These are phyloP conservation scores for Hafferia zeledoni DNA, from an alignment of 2,797 vertebrate genomes.

Conservation along the genomic window DNA sequence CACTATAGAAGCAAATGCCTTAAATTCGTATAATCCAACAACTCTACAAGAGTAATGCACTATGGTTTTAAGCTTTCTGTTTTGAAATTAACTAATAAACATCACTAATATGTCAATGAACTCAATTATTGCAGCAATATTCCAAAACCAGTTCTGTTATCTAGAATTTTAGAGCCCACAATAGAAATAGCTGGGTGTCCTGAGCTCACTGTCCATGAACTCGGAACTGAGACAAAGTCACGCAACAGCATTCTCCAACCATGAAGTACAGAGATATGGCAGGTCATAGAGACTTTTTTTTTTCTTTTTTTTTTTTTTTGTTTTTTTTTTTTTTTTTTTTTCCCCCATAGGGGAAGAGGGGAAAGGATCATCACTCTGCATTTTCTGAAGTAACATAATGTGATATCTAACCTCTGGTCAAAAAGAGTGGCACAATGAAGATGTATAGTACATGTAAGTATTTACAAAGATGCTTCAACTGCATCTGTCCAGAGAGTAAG, in stretches of 20 bases:
- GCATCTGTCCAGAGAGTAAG: not conserved
- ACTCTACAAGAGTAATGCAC: not conserved
- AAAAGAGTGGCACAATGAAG: not conserved
- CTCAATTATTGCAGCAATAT: not conserved
- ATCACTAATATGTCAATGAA: not conserved
- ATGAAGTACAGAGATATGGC: not conserved
- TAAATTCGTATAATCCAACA: not conserved
- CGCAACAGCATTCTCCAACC: not conserved
- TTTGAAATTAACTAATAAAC: not conserved
- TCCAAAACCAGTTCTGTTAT: not conserved
- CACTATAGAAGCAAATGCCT: not conserved
- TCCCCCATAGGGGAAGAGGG: not conserved
- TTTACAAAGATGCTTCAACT: not conserved
- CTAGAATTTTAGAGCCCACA: not conserved
- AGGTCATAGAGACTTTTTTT: not conserved
- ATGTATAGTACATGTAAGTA: not conserved
- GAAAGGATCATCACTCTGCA: not conserved
- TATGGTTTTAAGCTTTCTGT: not conserved
- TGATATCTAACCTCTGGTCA: not conserved
- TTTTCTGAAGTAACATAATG: not conserved
- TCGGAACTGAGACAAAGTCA: not conserved
- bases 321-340: not conserved
- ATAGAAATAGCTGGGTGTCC: not conserved
- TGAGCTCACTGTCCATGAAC: not conserved
- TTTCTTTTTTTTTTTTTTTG: not conserved